phyloP scores from a whole-genome alignment of 2,113 vertebrate genomes.

The Albula goreensis region DNA sequence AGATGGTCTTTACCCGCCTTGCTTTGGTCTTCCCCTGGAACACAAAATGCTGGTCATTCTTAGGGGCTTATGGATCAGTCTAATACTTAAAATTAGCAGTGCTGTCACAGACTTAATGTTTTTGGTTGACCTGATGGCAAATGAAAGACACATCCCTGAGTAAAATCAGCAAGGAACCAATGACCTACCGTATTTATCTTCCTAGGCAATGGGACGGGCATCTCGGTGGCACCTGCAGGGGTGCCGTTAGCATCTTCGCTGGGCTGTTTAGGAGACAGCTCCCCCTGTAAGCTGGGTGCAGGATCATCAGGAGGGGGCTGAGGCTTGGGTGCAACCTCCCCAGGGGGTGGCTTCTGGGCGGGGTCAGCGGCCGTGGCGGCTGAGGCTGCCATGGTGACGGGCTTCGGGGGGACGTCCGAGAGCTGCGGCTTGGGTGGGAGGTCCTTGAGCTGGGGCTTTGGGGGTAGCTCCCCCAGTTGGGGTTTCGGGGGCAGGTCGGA shows the following conservation, averaged over 20 bases:
- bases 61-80: not conserved
- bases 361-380: slow-evolving; percentile 55
- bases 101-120: too few relatives aligned
- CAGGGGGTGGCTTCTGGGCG: slow-evolving; percentile 63
- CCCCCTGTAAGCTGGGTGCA: slow-evolving; percentile 67
- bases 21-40: slow-evolving; percentile 78
- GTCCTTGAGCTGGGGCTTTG: slow-evolving; percentile 83
- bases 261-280: slow-evolving; percentile 73
- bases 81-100: too few relatives aligned
- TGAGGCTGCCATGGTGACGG: slow-evolving; percentile 32
- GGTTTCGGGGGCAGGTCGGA: slow-evolving; percentile 85
- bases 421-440: slow-evolving; percentile 84
- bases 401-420: slow-evolving; percentile 72
- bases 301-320: slow-evolving; percentile 69
- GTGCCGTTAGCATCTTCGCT: slow-evolving; percentile 78
- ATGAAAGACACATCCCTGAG: too few relatives aligned
- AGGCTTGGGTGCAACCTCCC: slow-evolving; percentile 68
- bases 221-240: slow-evolving; percentile 73
- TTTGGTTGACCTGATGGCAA: too few relatives aligned
- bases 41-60: not conserved
- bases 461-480: slow-evolving; percentile 81
- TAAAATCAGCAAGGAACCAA: too few relatives aligned
- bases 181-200: slow-evolving; percentile 83
- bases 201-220: slow-evolving; percentile 81
- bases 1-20: slow-evolving; percentile 86